A percentile compares a stretch with the other conserved stretches of the same genome.
Conservation (phyloP, 2,113 vertebrate species). For the Hyla sarda region DNA sequence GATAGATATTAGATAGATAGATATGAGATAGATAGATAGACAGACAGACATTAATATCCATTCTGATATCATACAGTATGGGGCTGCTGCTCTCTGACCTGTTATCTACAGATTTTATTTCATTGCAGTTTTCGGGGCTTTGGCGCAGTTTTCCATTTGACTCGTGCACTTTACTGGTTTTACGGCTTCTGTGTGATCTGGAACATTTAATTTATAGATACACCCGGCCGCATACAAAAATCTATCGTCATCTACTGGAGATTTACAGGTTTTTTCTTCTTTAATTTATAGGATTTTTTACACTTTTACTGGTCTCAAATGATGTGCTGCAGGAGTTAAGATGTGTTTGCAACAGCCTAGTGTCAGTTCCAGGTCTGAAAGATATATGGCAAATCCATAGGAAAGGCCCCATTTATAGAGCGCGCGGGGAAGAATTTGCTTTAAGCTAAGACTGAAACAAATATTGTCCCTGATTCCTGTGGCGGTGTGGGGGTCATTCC, state of each 20-base stretch:
- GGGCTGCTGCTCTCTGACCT: background rate
- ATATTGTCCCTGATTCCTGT: background rate
- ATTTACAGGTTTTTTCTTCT: constrained; percentile 50
- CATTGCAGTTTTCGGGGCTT: constrained; percentile 1
- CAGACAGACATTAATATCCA: background rate
- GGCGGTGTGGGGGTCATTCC: background rate
- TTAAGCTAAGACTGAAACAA: constrained; percentile 22
- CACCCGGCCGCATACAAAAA: constrained; percentile 51
- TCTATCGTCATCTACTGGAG: constrained; percentile 54
- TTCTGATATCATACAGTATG: background rate
- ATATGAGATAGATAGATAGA: too few relatives aligned
- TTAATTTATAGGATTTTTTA: constrained; percentile 59
- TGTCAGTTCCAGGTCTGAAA: constrained; percentile 51
- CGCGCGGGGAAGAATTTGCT: constrained; percentile 37
- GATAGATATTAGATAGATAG: too few relatives aligned
- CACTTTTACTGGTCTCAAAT: constrained; percentile 55
- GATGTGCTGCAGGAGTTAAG: constrained; percentile 59
- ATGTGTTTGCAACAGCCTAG: constrained; percentile 53
- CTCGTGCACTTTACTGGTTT: constrained; percentile 36
- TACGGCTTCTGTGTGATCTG: constrained; percentile 53
- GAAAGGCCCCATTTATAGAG: constrained; percentile 45
- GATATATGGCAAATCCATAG: constrained; percentile 59
- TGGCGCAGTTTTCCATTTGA: constrained; percentile 38
- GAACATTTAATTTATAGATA: constrained; percentile 57
- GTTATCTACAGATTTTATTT: background rate